Conservation (phyloP, 2,888 invertebrate genomes). For the Platyscelio sp. region DNA sequence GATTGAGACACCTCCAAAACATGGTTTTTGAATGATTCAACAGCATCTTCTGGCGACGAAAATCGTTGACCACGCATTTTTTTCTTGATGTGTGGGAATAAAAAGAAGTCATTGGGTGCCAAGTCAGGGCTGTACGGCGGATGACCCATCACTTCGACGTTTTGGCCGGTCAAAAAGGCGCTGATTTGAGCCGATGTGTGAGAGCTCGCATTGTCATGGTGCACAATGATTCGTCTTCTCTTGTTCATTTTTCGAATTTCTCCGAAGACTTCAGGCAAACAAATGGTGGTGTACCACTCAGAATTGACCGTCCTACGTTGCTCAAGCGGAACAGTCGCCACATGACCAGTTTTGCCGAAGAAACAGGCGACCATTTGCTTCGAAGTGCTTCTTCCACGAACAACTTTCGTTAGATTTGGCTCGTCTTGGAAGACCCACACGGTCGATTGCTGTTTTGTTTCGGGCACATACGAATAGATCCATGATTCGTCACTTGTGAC, state of each 20-base stretch:
- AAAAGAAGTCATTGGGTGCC: too few species aligned
- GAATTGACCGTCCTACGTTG: background rate
- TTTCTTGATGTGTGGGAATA: too few species aligned
- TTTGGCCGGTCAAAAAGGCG: too few species aligned
- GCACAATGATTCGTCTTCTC: slow-evolving; percentile 3
- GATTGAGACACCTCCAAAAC: too few species aligned
- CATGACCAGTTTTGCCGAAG: slow-evolving; percentile 63
- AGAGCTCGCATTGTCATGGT: too few species aligned
- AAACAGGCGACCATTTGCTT: slow-evolving; percentile 58
- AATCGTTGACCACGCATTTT: too few species aligned
- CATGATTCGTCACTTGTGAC: slow-evolving; percentile 60
- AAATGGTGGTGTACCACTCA: slow-evolving; percentile 6
- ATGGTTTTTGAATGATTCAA: too few species aligned
- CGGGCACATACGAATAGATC: slow-evolving; percentile 73
- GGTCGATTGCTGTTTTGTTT: slow-evolving; percentile 63
- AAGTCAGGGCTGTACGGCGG: too few species aligned
- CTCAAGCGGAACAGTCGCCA: background rate
- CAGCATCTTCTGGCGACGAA: too few species aligned
- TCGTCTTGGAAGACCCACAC: slow-evolving; percentile 72
- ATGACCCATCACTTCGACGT: too few species aligned
- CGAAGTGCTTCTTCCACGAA: slow-evolving; percentile 71
- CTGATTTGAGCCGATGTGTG: too few species aligned
- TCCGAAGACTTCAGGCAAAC: slow-evolving; percentile 7
- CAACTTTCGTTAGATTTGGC: slow-evolving; percentile 73
- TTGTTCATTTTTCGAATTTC: slow-evolving; percentile 3